Evolutionary conservation across 53 echinoderm and acorn worm species (phyloP).

Genomic region (Antedon mediterranea): DNA sequence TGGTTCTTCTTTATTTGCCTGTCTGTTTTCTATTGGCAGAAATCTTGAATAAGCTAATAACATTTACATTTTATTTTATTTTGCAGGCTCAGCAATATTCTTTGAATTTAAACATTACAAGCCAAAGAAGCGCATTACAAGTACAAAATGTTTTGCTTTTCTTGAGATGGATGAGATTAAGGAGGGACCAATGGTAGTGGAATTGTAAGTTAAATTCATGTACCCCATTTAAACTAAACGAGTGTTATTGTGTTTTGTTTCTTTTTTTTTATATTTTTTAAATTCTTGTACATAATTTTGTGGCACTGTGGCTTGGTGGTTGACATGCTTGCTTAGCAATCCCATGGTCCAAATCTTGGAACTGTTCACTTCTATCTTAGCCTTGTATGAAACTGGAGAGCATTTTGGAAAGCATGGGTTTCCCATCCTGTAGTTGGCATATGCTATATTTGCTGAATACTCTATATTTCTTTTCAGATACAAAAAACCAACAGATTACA

Average conservation of each 20-base stretch:
- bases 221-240: neutral
- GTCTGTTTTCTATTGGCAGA: no score
- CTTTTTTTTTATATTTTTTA: neutral
- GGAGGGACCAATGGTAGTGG: conserved; percentile 76
- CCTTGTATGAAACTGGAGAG: no score
- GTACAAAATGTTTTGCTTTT: conserved; percentile 98
- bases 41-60: no score
- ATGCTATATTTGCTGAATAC: no score
- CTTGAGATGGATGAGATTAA: conserved; percentile 98
- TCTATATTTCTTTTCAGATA: conserved; percentile 40
- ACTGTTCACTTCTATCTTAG: no score
- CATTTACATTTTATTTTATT: no score
- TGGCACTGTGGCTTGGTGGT: neutral
- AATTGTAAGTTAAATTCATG: conserved; percentile 62
- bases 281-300: neutral
- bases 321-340: no score
- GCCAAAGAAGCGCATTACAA: conserved; percentile 73
- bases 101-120: conserved; percentile 99
- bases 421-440: no score
- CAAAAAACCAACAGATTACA: conserved; percentile 81
- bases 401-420: no score
- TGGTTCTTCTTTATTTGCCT: no score
- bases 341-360: no score
- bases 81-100: conserved; percentile 89
- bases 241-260: neutral